Conservation (phyloP, 2,797 vertebrate species). For the Pitangus sulphuratus region DNA sequence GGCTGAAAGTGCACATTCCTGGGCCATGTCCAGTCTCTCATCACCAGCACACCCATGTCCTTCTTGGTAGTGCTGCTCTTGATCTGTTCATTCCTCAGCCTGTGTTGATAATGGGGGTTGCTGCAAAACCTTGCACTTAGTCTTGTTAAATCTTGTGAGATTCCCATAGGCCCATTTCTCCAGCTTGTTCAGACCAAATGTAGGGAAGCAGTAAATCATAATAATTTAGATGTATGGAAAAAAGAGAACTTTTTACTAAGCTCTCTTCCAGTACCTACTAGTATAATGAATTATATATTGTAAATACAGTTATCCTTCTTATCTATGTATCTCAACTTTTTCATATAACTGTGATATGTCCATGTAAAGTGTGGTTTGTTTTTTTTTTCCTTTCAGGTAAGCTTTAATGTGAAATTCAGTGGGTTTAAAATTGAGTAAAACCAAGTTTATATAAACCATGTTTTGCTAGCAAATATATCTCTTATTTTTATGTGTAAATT, state of each 20-base stretch:
- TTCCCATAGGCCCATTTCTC: neutral
- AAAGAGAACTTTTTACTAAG: neutral
- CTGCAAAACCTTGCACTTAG: neutral
- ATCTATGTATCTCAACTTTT: neutral
- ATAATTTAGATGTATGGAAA: neutral
- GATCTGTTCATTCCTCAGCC: accelerated
- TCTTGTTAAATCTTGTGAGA: neutral
- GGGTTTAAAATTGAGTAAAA: neutral
- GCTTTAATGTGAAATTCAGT: neutral
- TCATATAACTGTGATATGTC: neutral
- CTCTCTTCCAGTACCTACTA: neutral
- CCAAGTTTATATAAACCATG: neutral
- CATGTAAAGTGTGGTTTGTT: neutral
- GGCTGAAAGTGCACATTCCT: neutral
- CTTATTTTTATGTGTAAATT: neutral
- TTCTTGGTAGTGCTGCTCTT: neutral
- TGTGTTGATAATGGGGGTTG: accelerated
- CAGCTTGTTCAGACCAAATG: neutral
- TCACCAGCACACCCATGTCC: neutral
- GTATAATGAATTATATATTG: neutral
- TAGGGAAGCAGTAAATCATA: neutral
- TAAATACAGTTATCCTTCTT: neutral
- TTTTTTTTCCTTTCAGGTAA: neutral
- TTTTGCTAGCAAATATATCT: neutral
- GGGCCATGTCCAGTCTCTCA: neutral